Base-by-base conservation (phyloP, 2,113 vertebrate genomes). In the Ammodytes dubius region DNA sequence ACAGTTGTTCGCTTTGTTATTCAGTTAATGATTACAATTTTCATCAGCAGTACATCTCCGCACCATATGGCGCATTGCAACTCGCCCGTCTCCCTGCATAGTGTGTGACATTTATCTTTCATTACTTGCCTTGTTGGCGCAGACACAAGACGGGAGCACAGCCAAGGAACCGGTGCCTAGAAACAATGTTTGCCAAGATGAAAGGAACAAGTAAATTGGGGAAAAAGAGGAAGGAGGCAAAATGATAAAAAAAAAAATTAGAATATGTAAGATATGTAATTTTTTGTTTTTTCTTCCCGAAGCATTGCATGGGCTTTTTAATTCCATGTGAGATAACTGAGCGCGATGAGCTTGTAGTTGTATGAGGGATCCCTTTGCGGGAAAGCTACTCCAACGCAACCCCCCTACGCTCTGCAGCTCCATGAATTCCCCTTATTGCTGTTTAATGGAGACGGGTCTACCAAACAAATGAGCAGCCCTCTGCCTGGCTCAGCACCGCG, bases 371-470 rank as follows among this genome's bases (percentile, higher is more conserved):
- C 84, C 83, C 70, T 68, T 63, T 78, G 60, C n/a, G 9, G 9
- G 3, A 27, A 27, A 46, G 46, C 42, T 65, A 64, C 79, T 68
- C 69, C 69, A 4, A 7, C 66, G 12, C 75, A 45, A 27, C 72
- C 78, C 72, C 78, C 84, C 66, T 58, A 42, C 75, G 43, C 88
- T 75, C 79, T 47, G 70, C 81, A 87, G 79, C 84, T 82, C 74
- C 60, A 65, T 74, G 85, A 89, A 88, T 90, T 89, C 87, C 88
- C 85, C 81, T 89, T 90, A 91, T 91, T 91, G 85, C 82, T 78
- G 77, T 91, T 91, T 92, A 92, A 92, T 92, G 91, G 90, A 90
- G 91, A 91, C 65, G 86, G 85, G 88, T 78, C 79, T 27, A 60
- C 81, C 77, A 90, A 91, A 92, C 91, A 91, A 92, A 92, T 88